Evolutionary conservation across 2,888 invertebrate genomes (phyloP).

Genomic region (Craniophora ligustri): DNA sequence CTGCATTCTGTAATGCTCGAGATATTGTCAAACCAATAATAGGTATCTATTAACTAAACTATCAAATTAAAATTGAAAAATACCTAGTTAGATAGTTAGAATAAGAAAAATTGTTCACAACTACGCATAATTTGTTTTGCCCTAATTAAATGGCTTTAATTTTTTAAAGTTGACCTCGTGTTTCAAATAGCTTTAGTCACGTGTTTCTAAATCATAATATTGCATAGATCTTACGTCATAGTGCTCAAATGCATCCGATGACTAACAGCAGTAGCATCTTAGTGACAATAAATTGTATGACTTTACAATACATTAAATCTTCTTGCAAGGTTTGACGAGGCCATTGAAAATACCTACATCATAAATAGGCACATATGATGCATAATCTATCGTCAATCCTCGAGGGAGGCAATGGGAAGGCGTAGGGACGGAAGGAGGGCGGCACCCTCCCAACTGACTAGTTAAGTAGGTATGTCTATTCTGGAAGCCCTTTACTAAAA

Average conservation of each 20-base stretch:
- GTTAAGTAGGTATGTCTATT: conserved; percentile 47
- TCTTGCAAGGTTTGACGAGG: conserved; percentile 14
- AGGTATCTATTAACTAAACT: not conserved
- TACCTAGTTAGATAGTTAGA: no score
- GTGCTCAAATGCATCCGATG: conserved; percentile 36
- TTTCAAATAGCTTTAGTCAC: conserved; percentile 30
- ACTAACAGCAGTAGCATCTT: conserved; percentile 39
- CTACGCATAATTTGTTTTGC: conserved; percentile 14
- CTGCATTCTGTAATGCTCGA: not conserved
- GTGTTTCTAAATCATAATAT: conserved; percentile 34
- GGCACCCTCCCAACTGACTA: conserved; percentile 48
- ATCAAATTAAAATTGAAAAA: not conserved
- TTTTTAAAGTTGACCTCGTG: conserved; percentile 41
- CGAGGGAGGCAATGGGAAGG: conserved; percentile 54
- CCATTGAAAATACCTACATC: conserved; percentile 1
- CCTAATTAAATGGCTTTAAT: conserved; percentile 22
- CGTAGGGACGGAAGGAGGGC: conserved; percentile 41
- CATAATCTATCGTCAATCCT: conserved; percentile 67
- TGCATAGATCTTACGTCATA: conserved; percentile 40
- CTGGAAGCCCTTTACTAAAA: conserved; percentile 42
- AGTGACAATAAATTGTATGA: conserved; percentile 33
- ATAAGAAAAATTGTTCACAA: conserved; percentile 25
- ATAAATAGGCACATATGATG: conserved; percentile 46
- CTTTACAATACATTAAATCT: conserved; percentile 18
- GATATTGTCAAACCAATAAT: not conserved